Evolutionary conservation across 2,797 vertebrate genomes (phyloP).

Genomic region (Alectoris magna): DNA sequence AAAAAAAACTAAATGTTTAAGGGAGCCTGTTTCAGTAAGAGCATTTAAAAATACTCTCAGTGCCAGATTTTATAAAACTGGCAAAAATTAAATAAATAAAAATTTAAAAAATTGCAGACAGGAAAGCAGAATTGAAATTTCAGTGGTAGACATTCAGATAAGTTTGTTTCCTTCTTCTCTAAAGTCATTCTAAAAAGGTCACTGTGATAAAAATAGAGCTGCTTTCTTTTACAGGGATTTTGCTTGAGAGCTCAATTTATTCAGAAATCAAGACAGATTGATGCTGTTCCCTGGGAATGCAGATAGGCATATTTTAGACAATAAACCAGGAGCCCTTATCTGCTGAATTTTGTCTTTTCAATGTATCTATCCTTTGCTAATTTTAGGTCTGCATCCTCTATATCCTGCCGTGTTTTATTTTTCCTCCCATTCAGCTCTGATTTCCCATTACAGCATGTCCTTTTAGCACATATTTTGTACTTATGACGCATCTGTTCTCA

Average conservation of each 20-base stretch:
- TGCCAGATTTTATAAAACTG: background rate
- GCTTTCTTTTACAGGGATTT: constrained; percentile 29
- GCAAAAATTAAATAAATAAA: background rate
- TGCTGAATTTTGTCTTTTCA: constrained; percentile 36
- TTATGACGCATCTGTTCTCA: constrained; percentile 46
- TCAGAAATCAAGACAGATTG: constrained; percentile 71
- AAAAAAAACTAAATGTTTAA: background rate
- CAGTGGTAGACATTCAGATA: background rate
- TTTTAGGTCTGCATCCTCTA: constrained; percentile 48
- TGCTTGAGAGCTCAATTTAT: constrained; percentile 63
- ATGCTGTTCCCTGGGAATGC: constrained; percentile 57
- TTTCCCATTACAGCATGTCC: constrained; percentile 24
- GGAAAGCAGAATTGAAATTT: background rate
- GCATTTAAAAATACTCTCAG: background rate
- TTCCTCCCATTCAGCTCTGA: constrained; percentile 30
- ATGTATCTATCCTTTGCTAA: constrained; percentile 19
- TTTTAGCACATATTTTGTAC: constrained; percentile 52
- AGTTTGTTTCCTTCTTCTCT: constrained; percentile 34
- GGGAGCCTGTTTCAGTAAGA: rapidly evolving
- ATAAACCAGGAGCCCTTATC: constrained; percentile 56
- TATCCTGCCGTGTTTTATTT: constrained; percentile 33
- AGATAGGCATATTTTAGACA: constrained; percentile 69
- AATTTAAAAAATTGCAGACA: background rate
- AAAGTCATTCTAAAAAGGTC: constrained; percentile 67
- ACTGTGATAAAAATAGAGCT: constrained; percentile 49